A percentile compares a stretch with the other conserved stretches of the same genome.
These are phyloP conservation scores for Cataglyphis altisquamis DNA, from an alignment of 2,888 invertebrate species.

Conservation along the genomic window DNA sequence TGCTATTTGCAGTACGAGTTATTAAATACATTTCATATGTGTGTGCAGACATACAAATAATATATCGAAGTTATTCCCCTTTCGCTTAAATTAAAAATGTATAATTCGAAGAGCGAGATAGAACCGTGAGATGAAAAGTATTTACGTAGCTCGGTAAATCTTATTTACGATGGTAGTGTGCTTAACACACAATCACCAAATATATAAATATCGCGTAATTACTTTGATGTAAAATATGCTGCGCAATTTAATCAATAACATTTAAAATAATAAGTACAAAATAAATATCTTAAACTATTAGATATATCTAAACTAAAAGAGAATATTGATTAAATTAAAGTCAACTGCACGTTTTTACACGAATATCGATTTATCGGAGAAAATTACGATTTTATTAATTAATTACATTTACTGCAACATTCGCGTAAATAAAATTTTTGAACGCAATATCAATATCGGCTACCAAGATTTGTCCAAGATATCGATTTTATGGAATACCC, in stretches of 20 bases:
- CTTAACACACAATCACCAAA: constrained; percentile 16
- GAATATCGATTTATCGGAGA: constrained; percentile 39
- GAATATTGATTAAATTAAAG: constrained; percentile 7
- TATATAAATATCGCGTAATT: constrained; percentile 25
- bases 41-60: background rate
- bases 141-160: constrained; percentile 29
- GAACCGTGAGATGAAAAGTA: background rate
- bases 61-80: constrained; percentile 41
- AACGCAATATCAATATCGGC: constrained; percentile 22
- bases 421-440: constrained; percentile 19
- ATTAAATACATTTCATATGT: constrained; percentile 13
- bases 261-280: background rate
- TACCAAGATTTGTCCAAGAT: background rate
- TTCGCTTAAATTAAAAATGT: constrained; percentile 34
- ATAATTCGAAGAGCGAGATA: constrained; percentile 11
- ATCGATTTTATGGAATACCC: background rate
- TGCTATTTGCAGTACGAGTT: constrained; percentile 24
- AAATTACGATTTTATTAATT: constrained; percentile 45
- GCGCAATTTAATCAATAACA: background rate
- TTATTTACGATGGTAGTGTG: background rate
- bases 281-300: background rate
- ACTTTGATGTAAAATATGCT: background rate
- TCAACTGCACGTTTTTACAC: background rate
- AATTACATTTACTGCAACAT: constrained; percentile 27
- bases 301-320: background rate